Percentiles rank a stretch among this genome's conserved stretches.
Conservation (phyloP, 2,113 vertebrate species). For the Lontra canadensis region DNA sequence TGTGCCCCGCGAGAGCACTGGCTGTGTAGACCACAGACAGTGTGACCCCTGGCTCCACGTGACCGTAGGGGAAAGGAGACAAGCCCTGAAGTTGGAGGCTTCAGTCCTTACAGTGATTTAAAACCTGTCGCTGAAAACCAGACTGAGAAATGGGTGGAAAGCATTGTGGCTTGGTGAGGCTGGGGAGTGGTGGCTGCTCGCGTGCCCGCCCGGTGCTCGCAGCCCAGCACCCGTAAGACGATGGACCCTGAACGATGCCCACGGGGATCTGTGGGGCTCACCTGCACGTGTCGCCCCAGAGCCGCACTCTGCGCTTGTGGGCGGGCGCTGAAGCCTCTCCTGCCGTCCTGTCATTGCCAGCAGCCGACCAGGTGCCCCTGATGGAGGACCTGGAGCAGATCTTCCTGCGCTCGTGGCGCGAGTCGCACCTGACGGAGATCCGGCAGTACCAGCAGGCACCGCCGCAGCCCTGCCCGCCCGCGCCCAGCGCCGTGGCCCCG, state of each 20-base stretch:
- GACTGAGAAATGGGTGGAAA: background rate
- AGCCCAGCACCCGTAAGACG: too few relatives aligned
- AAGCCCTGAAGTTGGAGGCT: accelerated
- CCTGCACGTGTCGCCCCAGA: accelerated
- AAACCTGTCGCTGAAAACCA: background rate
- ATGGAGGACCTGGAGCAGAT: constrained; percentile 98
- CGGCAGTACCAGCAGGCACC: constrained; percentile 92
- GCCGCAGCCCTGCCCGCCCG: constrained; percentile 81
- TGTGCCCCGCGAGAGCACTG: accelerated
- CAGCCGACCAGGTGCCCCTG: constrained; percentile 94
- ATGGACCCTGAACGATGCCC: background rate
- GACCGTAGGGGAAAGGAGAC: accelerated
- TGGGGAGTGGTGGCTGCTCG: background rate
- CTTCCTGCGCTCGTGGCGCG: constrained; percentile 96
- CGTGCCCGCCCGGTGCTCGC: accelerated
- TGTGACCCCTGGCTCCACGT: accelerated
- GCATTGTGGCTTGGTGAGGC: background rate
- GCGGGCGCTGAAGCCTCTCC: background rate
- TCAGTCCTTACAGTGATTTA: background rate
- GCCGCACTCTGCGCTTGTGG: accelerated
- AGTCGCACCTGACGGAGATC: constrained; percentile 94
- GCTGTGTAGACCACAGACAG: accelerated
- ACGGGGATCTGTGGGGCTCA: accelerated
- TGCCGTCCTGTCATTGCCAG: constrained; percentile 71
- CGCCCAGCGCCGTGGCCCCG: constrained; percentile 83